Evolutionary conservation across 2,113 vertebrate genomes (phyloP).

Genomic region (Boleophthalmus pectinirostris): DNA sequence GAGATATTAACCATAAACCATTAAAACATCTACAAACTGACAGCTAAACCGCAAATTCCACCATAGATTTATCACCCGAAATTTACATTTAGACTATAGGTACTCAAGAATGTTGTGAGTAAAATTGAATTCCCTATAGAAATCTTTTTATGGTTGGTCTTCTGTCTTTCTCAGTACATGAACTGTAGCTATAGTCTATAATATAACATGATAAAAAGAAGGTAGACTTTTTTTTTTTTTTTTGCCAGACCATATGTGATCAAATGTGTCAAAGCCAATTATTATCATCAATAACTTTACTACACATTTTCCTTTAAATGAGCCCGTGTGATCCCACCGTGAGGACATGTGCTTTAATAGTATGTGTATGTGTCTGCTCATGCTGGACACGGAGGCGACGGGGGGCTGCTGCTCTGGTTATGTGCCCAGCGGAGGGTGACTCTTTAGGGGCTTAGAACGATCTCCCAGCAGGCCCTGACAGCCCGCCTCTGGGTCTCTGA

Average conservation of each 20-base stretch:
- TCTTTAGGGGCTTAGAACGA: conserved; percentile 33
- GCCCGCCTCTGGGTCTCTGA: conserved; percentile 25
- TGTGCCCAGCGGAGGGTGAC: conserved; percentile 43
- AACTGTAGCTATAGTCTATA: no score
- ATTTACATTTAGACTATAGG: no score
- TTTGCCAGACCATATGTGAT: not conserved
- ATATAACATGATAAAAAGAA: not conserved
- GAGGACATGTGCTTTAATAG: not conserved
- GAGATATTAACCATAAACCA: no score
- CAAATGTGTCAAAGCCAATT: not conserved
- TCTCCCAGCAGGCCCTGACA: conserved; percentile 33
- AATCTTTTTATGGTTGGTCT: no score
- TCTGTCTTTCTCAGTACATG: no score
- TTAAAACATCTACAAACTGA: no score
- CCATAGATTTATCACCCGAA: no score
- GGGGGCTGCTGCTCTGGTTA: conserved; percentile 36
- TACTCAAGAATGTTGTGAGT: no score
- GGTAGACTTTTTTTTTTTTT: not conserved
- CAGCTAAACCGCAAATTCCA: no score
- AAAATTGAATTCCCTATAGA: no score
- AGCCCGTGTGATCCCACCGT: not conserved
- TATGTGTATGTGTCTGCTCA: not conserved
- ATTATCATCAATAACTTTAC: no score
- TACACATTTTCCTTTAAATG: not conserved
- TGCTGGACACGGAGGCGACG: not conserved